Evolutionary conservation across 1,140 invertebrate species (phyloP), one percentile per base, ranked within the genome.

Genomic region (Drosophila jambulina): DNA sequence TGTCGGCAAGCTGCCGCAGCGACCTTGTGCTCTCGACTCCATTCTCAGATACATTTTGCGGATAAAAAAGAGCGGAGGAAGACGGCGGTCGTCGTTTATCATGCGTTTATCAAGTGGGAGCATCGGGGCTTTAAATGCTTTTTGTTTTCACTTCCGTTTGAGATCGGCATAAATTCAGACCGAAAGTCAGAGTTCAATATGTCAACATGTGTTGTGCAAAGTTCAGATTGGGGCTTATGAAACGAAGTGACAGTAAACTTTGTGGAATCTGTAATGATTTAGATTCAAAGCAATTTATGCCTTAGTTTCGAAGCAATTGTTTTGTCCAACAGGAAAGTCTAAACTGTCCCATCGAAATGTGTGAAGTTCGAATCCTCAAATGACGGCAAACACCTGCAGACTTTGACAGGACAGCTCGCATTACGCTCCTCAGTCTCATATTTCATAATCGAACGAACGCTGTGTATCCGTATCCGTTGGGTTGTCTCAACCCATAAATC

Each of bases 21-120:
- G 68, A 60, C 70, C 70, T 75, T 75, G 56, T 56, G 58, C 42
- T 32, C 40, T 69, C 53, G 53, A 23, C 21, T 38, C 53, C 21
- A 38, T 56, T 38, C 57, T 40, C 72, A 45, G 54, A 77, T 49
- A 53, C 46, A 77, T 38, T 56, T 56, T 56, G 15, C 53, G 34
- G 62, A 59, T 58, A 17, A 57, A 74, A 71, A 61, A 36, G 42
- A 69, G 25, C 69, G 23, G 19, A 67, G 68, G 60, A 82, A 56
- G 42, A 46, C 59, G 13, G 60, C 13, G 59, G 59, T 63, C 61
- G 67, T 90, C 84, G 82, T 88, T 84, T 75, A 90, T 88, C 84
- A 88, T 81, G 80, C 69, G 82, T 70, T 90, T 78, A 88, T 88
- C 70, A 32, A 60, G 70, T 59, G 70, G 70, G 54, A 72, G 36